Evolutionary conservation across 2,797 vertebrate genomes (phyloP).

Genomic region (Xenentodon cancila): DNA sequence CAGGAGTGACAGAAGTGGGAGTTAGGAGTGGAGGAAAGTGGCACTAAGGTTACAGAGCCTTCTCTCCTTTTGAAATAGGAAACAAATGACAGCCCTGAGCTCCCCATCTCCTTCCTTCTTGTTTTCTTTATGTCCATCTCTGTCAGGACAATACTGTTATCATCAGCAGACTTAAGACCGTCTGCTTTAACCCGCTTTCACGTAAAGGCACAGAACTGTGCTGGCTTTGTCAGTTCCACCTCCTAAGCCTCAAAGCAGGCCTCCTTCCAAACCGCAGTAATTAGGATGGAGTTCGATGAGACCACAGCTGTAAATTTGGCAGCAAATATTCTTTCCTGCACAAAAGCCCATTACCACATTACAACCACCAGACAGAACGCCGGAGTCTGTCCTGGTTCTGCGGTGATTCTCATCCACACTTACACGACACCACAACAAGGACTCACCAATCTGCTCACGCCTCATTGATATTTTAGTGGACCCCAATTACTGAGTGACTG

Average conservation of each 20-base stretch:
- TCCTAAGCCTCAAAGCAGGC: constrained; percentile 34
- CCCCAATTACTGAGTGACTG: constrained; percentile 79
- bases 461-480: constrained; percentile 69
- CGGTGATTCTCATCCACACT: constrained; percentile 28
- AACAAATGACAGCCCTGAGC: constrained; percentile 3
- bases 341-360: constrained; percentile 32
- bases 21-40: constrained; percentile 38
- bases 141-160: constrained; percentile 58
- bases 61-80: constrained; percentile 42
- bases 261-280: constrained; percentile 59
- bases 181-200: constrained; percentile 45
- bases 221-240: constrained; percentile 38
- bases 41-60: constrained; percentile 57
- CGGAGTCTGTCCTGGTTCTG: constrained; percentile 9
- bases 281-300: constrained; percentile 62
- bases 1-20: constrained; percentile 50
- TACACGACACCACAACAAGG: constrained; percentile 51
- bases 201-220: constrained; percentile 56
- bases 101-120: constrained; percentile 10
- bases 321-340: constrained; percentile 52
- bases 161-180: constrained; percentile 38
- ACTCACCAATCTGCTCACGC: constrained; percentile 49
- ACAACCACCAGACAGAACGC: constrained; percentile 24
- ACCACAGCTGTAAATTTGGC: constrained; percentile 61
- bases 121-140: constrained; percentile 42